These are phyloP conservation scores for Crocodylus rhombifer DNA, from an alignment of 2,797 vertebrate species.

Conservation along the genomic window DNA sequence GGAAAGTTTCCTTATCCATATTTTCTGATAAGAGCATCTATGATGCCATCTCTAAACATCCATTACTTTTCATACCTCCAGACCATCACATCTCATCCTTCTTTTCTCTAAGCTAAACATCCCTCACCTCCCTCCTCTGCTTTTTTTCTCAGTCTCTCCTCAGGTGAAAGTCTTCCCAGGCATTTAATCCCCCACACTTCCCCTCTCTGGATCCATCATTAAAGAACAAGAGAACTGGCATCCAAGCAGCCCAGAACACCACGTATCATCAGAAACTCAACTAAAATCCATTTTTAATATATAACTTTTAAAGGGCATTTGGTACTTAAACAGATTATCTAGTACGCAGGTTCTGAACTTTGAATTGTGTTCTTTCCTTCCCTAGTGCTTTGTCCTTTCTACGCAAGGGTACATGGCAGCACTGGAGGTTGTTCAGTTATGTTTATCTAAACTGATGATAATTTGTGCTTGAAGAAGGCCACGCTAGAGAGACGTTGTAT, in stretches of 20 bases:
- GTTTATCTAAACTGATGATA: neutral
- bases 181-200: neutral
- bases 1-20: neutral
- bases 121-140: neutral
- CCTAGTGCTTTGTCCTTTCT: neutral
- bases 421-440: neutral
- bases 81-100: neutral
- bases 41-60: neutral
- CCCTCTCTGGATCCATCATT: neutral
- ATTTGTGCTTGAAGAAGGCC: neutral
- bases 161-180: neutral
- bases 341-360: neutral
- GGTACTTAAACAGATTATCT: neutral
- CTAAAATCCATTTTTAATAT: neutral
- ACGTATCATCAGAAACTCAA: neutral
- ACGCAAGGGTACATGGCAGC: neutral
- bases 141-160: neutral
- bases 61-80: neutral
- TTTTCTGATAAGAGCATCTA: neutral
- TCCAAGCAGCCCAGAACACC: neutral
- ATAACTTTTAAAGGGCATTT: neutral
- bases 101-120: neutral
- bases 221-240: neutral
- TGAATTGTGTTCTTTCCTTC: neutral
- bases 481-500: neutral